Percentiles rank a stretch among this genome's conserved stretches.
phyloP scores from a whole-genome alignment of 2,797 vertebrate genomes.

The Tokudaia tokunoshimensis region DNA sequence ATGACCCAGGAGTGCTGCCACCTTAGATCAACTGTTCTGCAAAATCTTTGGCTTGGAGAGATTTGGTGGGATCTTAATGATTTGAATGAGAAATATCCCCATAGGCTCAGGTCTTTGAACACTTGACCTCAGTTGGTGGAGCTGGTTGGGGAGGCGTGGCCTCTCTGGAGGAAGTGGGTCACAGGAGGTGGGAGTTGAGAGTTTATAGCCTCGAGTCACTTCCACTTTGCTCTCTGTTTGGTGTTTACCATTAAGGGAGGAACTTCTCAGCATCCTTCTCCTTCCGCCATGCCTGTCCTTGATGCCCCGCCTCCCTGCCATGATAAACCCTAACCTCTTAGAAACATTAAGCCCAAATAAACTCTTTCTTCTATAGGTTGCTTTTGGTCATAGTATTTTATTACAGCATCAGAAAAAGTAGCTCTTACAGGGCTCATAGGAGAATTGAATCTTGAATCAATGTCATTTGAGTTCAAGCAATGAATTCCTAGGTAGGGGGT shows the following conservation, averaged over 20 bases:
- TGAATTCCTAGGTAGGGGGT: background rate
- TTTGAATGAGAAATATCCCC: background rate
- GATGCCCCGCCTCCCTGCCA: accelerated
- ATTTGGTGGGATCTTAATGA: background rate
- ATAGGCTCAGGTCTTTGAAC: background rate
- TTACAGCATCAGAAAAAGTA: background rate
- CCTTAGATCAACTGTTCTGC: background rate
- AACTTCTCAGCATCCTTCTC: background rate
- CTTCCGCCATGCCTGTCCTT: background rate
- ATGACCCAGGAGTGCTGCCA: background rate
- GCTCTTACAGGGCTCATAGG: background rate
- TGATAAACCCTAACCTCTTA: background rate
- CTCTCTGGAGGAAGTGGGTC: background rate
- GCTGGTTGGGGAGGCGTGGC: no score
- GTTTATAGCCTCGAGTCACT: background rate
- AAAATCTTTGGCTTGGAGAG: background rate
- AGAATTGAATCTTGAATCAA: background rate
- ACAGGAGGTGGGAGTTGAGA: background rate
- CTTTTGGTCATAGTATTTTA: background rate
- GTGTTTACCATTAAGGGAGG: no score
- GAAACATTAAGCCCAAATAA: background rate
- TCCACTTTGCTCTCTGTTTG: background rate
- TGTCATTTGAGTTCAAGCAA: accelerated
- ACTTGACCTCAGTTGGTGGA: no score
- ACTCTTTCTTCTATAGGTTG: background rate